These are phyloP conservation scores for Aurelia coerulea DNA, from an alignment of 30 jellyfish, hydroid and myxozoan genomes.

Conservation along the genomic window DNA sequence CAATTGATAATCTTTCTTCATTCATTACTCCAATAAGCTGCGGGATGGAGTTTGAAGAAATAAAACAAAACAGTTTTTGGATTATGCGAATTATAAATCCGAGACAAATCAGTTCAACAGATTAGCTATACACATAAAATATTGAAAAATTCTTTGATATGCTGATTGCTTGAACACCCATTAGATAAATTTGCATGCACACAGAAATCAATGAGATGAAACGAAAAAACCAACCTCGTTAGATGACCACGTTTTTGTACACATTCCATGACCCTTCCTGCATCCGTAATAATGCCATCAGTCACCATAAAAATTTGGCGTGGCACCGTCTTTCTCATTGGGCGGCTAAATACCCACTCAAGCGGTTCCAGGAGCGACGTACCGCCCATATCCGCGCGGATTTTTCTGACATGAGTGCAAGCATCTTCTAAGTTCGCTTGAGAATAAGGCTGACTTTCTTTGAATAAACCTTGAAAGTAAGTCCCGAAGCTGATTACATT, in stretches of 20 bases:
- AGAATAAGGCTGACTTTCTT: conserved; percentile 81
- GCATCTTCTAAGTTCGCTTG: conserved; percentile 77
- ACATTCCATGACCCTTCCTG: conserved; percentile 61
- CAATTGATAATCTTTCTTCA: too few relatives aligned
- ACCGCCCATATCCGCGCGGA: conserved; percentile 90
- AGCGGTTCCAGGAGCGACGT: conserved; percentile 91
- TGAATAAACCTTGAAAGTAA: conserved; percentile 71
- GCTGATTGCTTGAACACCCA: too few relatives aligned
- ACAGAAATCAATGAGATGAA: background rate
- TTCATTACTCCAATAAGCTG: too few relatives aligned
- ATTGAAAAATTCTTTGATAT: too few relatives aligned
- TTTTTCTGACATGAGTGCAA: conserved; percentile 60
- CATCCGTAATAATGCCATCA: conserved; percentile 71
- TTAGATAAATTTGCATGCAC: too few relatives aligned
- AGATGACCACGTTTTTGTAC: conserved; percentile 68
- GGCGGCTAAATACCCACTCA: conserved; percentile 75
- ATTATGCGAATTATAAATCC: too few relatives aligned
- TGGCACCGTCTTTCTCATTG: conserved; percentile 72
- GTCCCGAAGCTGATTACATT: conserved; percentile 80
- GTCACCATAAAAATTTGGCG: conserved; percentile 92
- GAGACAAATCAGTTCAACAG: too few relatives aligned
- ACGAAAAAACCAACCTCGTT: conserved; percentile 69
- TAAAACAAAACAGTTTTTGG: too few relatives aligned
- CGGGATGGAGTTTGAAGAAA: too few relatives aligned
- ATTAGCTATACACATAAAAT: too few relatives aligned